phyloP scores from a whole-genome alignment of 2,797 vertebrate species.

The Lutra lutra region DNA sequence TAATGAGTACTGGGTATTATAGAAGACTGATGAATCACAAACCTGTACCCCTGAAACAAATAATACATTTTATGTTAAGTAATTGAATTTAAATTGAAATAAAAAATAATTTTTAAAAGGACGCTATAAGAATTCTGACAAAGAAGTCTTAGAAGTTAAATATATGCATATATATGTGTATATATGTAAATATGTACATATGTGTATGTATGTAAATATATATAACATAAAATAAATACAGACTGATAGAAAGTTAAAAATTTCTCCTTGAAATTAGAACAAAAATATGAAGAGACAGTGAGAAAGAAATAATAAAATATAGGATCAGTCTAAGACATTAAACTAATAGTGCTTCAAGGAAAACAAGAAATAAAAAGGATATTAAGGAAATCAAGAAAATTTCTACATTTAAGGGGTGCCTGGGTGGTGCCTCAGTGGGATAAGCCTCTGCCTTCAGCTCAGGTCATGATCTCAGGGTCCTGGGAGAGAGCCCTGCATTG shows the following conservation, averaged over 20 bases:
- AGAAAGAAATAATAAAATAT: not conserved
- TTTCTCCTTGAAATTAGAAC: not conserved
- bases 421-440: no score
- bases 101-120: not conserved
- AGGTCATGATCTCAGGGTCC: no score
- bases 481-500: no score
- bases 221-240: not conserved
- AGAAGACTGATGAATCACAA: no score
- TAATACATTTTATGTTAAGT: no score
- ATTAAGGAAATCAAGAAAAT: slow-evolving; percentile 33
- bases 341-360: not conserved
- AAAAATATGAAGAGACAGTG: not conserved
- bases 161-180: not conserved
- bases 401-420: not conserved
- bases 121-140: not conserved
- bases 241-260: not conserved
- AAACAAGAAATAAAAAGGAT: slow-evolving; percentile 19
- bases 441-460: no score
- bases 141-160: slow-evolving; percentile 3
- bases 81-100: no score
- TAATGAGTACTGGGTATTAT: no score
- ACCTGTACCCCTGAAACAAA: no score
- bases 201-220: not conserved
- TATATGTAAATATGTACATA: not conserved
- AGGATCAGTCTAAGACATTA: not conserved